Conservation (phyloP, 1,140 invertebrate genomes). For the Drosophila tropicalis region DNA sequence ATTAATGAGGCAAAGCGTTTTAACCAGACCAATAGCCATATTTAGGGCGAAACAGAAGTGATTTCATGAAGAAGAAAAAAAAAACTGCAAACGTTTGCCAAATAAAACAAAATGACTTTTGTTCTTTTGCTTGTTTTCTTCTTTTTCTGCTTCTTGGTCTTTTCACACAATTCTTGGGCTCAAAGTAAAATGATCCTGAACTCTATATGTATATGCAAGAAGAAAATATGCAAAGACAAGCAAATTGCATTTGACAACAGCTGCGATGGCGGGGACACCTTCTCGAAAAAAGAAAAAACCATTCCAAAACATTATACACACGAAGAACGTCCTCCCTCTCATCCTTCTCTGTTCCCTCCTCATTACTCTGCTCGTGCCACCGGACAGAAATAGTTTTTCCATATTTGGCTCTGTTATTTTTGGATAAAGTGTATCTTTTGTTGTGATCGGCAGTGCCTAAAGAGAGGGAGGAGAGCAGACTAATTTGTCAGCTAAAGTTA, state of each 20-base stretch:
- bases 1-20: conserved; percentile 71
- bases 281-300: background rate
- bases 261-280: conserved; percentile 2
- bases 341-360: background rate
- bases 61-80: conserved; percentile 11
- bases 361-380: background rate
- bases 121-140: background rate
- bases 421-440: conserved; percentile 29
- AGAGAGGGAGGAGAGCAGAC: background rate
- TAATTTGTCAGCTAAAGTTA: conserved; percentile 12
- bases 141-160: background rate
- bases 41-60: conserved; percentile 11
- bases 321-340: background rate
- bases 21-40: background rate
- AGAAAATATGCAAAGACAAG: conserved; percentile 28
- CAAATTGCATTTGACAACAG: conserved; percentile 38
- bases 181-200: conserved; percentile 11
- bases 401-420: conserved; percentile 44
- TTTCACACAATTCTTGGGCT: conserved; percentile 18
- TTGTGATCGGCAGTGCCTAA: conserved; percentile 4
- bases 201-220: conserved; percentile 2
- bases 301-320: conserved; percentile 13
- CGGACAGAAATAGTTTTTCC: conserved; percentile 39
- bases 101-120: background rate
- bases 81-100: conserved; percentile 16